phyloP scores from a whole-genome alignment of 2,113 vertebrate genomes.

The Psilopsiagon aymara region DNA sequence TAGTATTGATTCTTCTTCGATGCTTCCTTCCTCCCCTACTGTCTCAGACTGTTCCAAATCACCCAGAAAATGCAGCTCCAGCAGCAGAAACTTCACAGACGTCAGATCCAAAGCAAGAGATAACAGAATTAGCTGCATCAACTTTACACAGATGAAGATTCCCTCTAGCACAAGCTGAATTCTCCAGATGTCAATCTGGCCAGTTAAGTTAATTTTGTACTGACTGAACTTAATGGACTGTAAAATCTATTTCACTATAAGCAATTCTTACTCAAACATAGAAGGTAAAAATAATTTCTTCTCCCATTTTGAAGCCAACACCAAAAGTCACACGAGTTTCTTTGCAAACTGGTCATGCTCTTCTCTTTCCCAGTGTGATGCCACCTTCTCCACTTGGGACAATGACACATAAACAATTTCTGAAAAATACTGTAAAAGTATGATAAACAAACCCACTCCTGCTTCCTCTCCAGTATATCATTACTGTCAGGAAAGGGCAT shows the following conservation, averaged over 20 bases:
- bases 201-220: conserved; percentile 20
- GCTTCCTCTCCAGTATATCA: not conserved
- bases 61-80: not conserved
- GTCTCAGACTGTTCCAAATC: not conserved
- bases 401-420: not conserved
- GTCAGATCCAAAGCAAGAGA: not conserved
- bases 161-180: not conserved
- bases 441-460: not conserved
- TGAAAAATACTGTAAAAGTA: not conserved
- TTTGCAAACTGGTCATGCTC: not conserved
- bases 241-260: conserved; percentile 41
- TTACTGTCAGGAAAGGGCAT: not conserved
- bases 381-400: not conserved
- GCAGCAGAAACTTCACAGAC: not conserved
- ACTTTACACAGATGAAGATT: not conserved
- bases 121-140: conserved; percentile 9
- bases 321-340: not conserved
- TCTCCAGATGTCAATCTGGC: conserved; percentile 38
- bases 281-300: conserved; percentile 2
- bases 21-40: not conserved
- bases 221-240: conserved; percentile 34
- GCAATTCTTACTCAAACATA: conserved; percentile 7
- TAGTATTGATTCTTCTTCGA: not conserved
- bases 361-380: not conserved
- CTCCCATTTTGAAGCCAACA: not conserved